These are phyloP conservation scores for Scleropages formosus DNA, from an alignment of 2,797 vertebrate genomes.

Conservation along the genomic window DNA sequence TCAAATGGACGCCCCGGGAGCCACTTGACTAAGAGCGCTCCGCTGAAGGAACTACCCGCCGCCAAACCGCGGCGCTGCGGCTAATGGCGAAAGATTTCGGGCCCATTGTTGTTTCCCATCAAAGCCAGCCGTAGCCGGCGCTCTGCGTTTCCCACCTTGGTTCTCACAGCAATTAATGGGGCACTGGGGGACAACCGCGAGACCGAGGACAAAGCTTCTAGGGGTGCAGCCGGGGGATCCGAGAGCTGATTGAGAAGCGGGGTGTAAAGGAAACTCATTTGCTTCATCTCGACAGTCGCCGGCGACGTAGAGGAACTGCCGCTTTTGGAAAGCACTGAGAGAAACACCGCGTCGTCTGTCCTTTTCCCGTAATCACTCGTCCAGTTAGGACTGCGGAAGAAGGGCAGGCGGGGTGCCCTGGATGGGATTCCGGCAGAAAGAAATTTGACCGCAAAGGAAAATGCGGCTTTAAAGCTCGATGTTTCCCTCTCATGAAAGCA, in stretches of 20 bases:
- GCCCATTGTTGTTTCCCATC: constrained; percentile 19
- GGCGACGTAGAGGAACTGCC: too few species aligned
- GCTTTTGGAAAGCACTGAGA: too few species aligned
- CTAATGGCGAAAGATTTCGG: neutral
- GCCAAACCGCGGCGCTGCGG: neutral
- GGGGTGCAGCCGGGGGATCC: neutral
- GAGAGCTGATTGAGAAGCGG: neutral
- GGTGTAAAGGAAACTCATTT: neutral
- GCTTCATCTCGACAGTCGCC: neutral
- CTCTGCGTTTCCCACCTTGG: neutral
- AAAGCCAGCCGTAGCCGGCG: neutral
- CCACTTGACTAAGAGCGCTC: neutral
- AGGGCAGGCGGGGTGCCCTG: too few species aligned
- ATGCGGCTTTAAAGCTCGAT: too few species aligned
- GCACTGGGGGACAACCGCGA: neutral
- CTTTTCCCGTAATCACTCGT: too few species aligned
- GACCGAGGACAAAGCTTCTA: neutral
- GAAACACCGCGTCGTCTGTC: too few species aligned
- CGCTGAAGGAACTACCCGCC: neutral
- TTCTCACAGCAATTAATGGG: constrained; percentile 21
- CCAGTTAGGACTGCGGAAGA: too few species aligned
- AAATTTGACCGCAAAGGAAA: too few species aligned
- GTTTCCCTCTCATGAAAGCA: too few species aligned
- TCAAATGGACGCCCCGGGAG: neutral
- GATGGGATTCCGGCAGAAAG: too few species aligned